These are phyloP conservation scores for Bucorvus abyssinicus DNA, from an alignment of 2,797 vertebrate genomes.

Conservation along the genomic window DNA sequence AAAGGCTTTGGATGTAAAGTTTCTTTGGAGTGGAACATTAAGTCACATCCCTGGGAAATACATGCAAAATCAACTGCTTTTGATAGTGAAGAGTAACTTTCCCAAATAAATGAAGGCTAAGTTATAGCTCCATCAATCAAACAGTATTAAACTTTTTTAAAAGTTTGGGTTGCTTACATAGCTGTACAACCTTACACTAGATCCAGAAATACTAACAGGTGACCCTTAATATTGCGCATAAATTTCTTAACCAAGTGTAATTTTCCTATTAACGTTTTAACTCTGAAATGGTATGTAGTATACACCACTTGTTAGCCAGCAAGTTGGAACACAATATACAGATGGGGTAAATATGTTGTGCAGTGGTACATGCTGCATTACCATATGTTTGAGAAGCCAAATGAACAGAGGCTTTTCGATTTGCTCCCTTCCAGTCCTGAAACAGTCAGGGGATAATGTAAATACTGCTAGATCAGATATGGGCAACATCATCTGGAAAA, in stretches of 20 bases:
- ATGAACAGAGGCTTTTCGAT: background rate
- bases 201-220: background rate
- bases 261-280: background rate
- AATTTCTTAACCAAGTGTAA: background rate
- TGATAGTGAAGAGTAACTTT: background rate
- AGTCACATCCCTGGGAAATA: background rate
- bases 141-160: background rate
- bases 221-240: background rate
- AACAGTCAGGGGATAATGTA: background rate
- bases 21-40: background rate
- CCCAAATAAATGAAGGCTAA: background rate
- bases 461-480: background rate
- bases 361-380: background rate
- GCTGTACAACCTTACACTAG: background rate
- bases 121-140: background rate
- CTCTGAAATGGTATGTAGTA: background rate
- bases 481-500: background rate
- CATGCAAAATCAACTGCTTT: background rate
- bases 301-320: background rate
- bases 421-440: background rate
- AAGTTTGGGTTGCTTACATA: background rate
- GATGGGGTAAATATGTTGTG: background rate
- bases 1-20: background rate
- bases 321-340: background rate
- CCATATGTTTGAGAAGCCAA: background rate